These are phyloP conservation scores for Coreius guichenoti DNA, from an alignment of 2,797 vertebrate genomes.

Conservation along the genomic window DNA sequence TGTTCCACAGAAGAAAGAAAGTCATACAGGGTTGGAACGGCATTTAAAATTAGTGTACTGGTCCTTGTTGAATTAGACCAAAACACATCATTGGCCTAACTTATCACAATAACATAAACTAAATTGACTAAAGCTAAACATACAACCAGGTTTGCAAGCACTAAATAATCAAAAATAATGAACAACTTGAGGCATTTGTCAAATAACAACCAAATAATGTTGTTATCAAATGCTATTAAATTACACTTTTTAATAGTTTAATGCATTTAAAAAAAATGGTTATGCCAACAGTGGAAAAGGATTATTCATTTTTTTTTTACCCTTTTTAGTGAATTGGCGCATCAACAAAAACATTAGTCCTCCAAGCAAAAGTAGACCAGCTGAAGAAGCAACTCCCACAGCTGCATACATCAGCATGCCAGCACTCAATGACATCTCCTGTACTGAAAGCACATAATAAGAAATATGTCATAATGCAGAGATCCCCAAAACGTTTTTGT, in stretches of 20 bases:
- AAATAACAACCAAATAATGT: slow-evolving; percentile 2
- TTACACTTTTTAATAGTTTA: background rate
- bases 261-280: background rate
- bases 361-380: slow-evolving; percentile 54
- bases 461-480: background rate
- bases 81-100: background rate
- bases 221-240: background rate
- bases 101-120: background rate
- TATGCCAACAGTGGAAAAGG: background rate
- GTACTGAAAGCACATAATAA: slow-evolving; percentile 47
- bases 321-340: slow-evolving; percentile 44
- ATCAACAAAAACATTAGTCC: slow-evolving; percentile 58
- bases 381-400: slow-evolving; percentile 38
- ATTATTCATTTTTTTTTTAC: slow-evolving; percentile 52
- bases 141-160: background rate
- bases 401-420: slow-evolving; percentile 57
- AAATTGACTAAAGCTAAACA: background rate
- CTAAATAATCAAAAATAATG: background rate
- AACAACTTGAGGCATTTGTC: background rate
- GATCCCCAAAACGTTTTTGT: background rate
- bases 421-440: slow-evolving; percentile 41
- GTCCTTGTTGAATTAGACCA: background rate
- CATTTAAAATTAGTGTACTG: background rate
- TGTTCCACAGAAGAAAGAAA: background rate
- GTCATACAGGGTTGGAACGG: background rate